phyloP scores from a whole-genome alignment of 2,113 vertebrate genomes.

The Percopsis transmontana region DNA sequence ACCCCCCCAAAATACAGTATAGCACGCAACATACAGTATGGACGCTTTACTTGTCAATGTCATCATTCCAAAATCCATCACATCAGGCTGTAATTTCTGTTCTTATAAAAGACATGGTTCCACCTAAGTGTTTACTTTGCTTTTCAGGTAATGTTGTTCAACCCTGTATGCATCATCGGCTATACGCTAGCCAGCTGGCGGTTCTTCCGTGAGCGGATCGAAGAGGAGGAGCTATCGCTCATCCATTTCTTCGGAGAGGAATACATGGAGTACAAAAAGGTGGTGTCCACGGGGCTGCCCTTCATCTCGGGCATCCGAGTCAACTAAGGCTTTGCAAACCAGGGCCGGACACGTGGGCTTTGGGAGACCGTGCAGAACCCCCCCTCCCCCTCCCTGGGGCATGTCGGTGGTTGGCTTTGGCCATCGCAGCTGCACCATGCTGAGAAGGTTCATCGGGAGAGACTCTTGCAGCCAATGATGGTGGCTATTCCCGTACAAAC shows the following conservation, averaged over 20 bases:
- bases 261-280: slow-evolving; percentile 92
- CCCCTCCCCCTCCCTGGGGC: no score
- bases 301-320: slow-evolving; percentile 92
- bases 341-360: background rate
- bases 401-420: slow-evolving; percentile 30
- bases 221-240: slow-evolving; percentile 92
- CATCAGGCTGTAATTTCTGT: no score
- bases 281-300: slow-evolving; percentile 89
- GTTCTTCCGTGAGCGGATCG: slow-evolving; percentile 94
- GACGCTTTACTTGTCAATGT: no score
- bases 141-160: slow-evolving; percentile 89
- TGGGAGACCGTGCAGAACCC: background rate
- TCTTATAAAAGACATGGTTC: no score
- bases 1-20: no score
- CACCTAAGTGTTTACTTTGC: no score
- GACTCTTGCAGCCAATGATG: slow-evolving; percentile 35
- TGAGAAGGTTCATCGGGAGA: slow-evolving; percentile 22
- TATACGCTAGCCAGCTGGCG: slow-evolving; percentile 93
- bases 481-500: slow-evolving; percentile 54
- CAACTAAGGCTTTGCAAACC: slow-evolving; percentile 69
- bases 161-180: slow-evolving; percentile 88
- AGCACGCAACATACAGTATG: no score
- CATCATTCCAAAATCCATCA: no score
- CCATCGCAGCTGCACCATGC: slow-evolving; percentile 21
- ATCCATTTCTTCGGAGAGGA: slow-evolving; percentile 97